Evolutionary conservation across 2,797 vertebrate genomes (phyloP), one percentile per base, ranked within the genome.

Genomic region (Odontamblyopus rebecca): DNA sequence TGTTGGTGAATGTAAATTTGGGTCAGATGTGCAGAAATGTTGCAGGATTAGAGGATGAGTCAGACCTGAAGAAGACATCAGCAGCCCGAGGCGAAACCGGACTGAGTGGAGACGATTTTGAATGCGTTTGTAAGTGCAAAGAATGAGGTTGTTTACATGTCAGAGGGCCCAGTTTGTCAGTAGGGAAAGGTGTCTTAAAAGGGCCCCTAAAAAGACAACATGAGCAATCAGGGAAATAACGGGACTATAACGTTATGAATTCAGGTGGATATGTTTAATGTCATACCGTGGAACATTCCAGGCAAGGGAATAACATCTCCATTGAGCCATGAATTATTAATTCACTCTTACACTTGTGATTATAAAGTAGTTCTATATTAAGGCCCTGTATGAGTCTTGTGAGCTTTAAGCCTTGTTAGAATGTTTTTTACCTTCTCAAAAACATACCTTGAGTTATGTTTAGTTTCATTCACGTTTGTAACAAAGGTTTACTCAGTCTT

Each of bases 111-210:
- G 26, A 69, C 57, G 6, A 35, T 23, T 57, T 70, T 59, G 0
- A 30, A 57, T 0, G 48, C 8, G 30, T 18, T 56, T 53, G 8
- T 66, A 48, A 61, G 29, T 38, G 30, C 29, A 16, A 6, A 48
- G 71, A 72, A 68, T 16, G 11, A 69, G 70, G 70, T 38, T 62
- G 70, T 78, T 72, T 74, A 72, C 53, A 32, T 70, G 70, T 79
- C 78, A 79, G 68, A 75, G 54, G 63, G 44, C 1, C 6, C 63
- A 69, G 68, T 7, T 75, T 73, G 76, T 79, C 61, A 65, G 50
- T 54, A 69, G 64, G 54, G 67, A 60, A 59, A 26, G 61, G 19
- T 69, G 61, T 69, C 18, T 62, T 11, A n/a, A 35, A 19, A 7
- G 38, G 11, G 2, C 38, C 1, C 6, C 35, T 26, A 65, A 15